Evolutionary conservation across 2,888 invertebrate genomes (phyloP).

Genomic region (Troilus luridus): DNA sequence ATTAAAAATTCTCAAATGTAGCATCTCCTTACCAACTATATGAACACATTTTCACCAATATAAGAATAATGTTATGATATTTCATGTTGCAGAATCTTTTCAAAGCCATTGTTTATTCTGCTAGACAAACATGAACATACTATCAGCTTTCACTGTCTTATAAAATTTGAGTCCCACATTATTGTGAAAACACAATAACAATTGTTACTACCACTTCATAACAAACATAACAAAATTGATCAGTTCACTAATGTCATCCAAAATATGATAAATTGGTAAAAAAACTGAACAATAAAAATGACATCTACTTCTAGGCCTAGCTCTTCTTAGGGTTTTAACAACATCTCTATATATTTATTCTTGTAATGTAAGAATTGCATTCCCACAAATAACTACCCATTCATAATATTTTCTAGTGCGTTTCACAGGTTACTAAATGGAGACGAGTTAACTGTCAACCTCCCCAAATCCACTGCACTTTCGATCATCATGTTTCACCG

Average conservation of each 20-base stretch:
- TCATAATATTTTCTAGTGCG: conserved; percentile 45
- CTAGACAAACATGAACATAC: neutral
- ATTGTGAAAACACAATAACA: neutral
- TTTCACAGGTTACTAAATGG: conserved; percentile 55
- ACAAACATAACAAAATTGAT: neutral
- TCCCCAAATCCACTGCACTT: conserved; percentile 49
- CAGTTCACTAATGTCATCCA: neutral
- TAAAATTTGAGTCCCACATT: neutral
- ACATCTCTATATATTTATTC: neutral
- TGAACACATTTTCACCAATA: neutral
- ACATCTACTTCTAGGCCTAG: neutral
- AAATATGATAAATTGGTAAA: neutral
- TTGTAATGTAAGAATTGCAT: too few species aligned
- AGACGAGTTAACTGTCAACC: conserved; percentile 57
- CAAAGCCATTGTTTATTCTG: conserved; percentile 18
- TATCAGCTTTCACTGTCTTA: neutral
- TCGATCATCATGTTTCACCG: conserved; percentile 6
- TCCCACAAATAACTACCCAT: neutral
- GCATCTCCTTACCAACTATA: conserved; percentile 35
- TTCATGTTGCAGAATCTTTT: neutral
- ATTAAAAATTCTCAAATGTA: conserved; percentile 39
- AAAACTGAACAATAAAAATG: neutral
- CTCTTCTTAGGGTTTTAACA: neutral
- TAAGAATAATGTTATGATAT: neutral
- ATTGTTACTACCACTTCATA: neutral